phyloP scores from a whole-genome alignment of 1,140 invertebrate genomes.

The Orussus abietinus region DNA sequence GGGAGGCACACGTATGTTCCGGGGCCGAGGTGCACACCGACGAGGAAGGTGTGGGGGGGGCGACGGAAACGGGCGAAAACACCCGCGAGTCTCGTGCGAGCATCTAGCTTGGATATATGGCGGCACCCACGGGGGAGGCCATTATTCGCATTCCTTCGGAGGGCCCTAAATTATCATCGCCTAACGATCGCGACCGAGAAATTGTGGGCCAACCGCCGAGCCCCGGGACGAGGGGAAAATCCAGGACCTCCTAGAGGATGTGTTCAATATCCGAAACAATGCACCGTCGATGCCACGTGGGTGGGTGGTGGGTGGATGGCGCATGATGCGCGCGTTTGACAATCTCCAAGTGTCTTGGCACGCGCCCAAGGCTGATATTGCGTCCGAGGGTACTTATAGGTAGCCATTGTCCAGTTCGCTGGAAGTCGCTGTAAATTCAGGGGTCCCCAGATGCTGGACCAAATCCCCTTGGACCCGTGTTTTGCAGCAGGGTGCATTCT shows the following conservation, averaged over 20 bases:
- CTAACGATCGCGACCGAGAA: slow-evolving; percentile 13
- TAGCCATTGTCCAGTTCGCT: slow-evolving; percentile 37
- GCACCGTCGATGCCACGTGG: too few species aligned
- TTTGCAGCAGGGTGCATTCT: too few species aligned
- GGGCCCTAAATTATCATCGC: slow-evolving; percentile 30
- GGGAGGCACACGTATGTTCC: too few species aligned
- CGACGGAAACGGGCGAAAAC: not conserved
- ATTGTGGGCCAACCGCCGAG: too few species aligned
- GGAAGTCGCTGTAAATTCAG: slow-evolving; percentile 40
- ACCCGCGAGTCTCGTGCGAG: too few species aligned
- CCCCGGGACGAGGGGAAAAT: not conserved
- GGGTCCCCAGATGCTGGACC: too few species aligned
- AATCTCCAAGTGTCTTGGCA: slow-evolving; percentile 43
- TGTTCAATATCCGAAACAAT: slow-evolving; percentile 29
- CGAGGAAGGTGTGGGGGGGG: not conserved
- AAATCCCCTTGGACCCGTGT: too few species aligned
- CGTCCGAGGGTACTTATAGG: slow-evolving; percentile 24
- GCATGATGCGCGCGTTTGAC: too few species aligned
- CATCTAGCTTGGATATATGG: too few species aligned
- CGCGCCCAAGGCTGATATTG: slow-evolving; percentile 36
- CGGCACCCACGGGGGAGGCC: too few species aligned
- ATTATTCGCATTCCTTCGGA: slow-evolving; percentile 21
- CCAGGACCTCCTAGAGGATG: not conserved
- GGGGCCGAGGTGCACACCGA: not conserved
- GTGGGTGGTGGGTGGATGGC: too few species aligned